These are phyloP conservation scores for Ormyrus nitidulus DNA, from an alignment of 2,888 invertebrate genomes.

Conservation along the genomic window DNA sequence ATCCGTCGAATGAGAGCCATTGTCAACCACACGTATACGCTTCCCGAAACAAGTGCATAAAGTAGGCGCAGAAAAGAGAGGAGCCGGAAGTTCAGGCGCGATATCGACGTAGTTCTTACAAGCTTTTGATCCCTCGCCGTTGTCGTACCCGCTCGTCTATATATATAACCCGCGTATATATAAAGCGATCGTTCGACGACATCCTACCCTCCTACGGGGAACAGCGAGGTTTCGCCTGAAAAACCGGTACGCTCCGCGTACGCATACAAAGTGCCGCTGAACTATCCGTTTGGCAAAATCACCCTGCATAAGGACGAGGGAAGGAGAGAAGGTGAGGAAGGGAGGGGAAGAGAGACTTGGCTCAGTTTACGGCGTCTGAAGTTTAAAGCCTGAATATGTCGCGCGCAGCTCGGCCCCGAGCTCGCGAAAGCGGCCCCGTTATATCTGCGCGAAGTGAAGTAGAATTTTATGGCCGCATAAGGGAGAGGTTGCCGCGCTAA, in stretches of 20 bases:
- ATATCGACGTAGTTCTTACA: conserved; percentile 1
- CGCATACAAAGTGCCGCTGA: neutral
- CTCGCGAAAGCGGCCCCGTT: conserved; percentile 18
- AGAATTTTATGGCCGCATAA: conserved; percentile 58
- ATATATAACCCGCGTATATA: too few relatives aligned
- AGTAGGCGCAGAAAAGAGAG: neutral
- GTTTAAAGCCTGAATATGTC: conserved; percentile 59
- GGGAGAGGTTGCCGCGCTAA: conserved; percentile 24
- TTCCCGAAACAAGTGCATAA: neutral
- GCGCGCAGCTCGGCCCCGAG: conserved; percentile 37
- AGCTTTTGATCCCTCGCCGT: neutral
- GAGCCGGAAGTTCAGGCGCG: neutral
- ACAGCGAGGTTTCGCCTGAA: too few relatives aligned
- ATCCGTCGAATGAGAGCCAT: too few relatives aligned
- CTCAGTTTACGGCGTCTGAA: conserved; percentile 59
- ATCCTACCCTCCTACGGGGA: neutral
- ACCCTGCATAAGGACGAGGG: neutral
- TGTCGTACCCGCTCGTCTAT: neutral
- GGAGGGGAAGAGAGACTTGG: conserved; percentile 48
- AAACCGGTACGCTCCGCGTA: conserved; percentile 7
- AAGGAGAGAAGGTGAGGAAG: neutral
- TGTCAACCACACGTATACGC: neutral
- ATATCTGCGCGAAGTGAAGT: conserved; percentile 42
- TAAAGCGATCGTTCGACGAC: neutral
- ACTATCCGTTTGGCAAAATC: too few relatives aligned